Conservation (phyloP, 2,797 vertebrate genomes). For the Eupleurogrammus muticus region DNA sequence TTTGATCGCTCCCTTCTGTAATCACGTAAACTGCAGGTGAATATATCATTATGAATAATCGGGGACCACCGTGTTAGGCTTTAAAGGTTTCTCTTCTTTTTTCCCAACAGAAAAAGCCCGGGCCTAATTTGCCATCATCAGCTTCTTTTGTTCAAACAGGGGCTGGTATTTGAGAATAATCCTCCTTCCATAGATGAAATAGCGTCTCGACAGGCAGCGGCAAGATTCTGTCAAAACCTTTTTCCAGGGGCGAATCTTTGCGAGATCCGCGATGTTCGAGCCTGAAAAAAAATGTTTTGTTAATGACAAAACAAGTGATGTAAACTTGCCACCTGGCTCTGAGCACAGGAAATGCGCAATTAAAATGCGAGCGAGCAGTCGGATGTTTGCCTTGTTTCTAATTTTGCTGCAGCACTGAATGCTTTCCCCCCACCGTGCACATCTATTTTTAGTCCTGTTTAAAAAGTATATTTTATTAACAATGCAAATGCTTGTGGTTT, state of each 20-base stretch:
- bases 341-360: conserved; percentile 56
- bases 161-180: conserved; percentile 89
- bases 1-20: conserved; percentile 69
- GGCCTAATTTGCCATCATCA: conserved; percentile 89
- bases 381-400: conserved; percentile 27
- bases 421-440: background rate
- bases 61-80: conserved; percentile 85
- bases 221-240: conserved; percentile 85
- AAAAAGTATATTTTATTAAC: background rate
- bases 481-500: conserved; percentile 16
- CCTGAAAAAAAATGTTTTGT: conserved; percentile 77
- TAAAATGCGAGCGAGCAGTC: conserved; percentile 28
- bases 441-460: background rate
- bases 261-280: conserved; percentile 76
- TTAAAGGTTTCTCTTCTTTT: conserved; percentile 77
- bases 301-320: conserved; percentile 79
- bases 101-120: conserved; percentile 82
- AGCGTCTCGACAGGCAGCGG: conserved; percentile 86
- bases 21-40: conserved; percentile 75
- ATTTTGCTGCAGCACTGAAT: conserved; percentile 8
- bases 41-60: conserved; percentile 81
- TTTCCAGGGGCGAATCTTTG: conserved; percentile 79
- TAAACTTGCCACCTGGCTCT: conserved; percentile 73
- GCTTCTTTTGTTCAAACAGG: conserved; percentile 87
- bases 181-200: conserved; percentile 86